Conservation (phyloP, 64 coral and sea anemone species). For the Montipora efflorescens region DNA sequence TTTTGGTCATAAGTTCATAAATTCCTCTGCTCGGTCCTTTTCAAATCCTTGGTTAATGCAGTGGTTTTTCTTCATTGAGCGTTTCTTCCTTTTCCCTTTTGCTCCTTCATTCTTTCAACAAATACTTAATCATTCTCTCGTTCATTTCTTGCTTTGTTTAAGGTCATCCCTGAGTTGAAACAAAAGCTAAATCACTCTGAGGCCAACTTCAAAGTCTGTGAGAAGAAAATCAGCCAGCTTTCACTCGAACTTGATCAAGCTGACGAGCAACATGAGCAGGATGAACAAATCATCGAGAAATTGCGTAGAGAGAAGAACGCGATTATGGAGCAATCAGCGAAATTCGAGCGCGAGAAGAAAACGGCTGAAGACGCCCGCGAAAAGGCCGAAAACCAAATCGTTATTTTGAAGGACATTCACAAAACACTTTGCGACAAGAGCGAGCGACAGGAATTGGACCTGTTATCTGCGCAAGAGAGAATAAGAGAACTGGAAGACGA, state of each 20-base stretch:
- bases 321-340: neutral
- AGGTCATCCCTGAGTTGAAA: neutral
- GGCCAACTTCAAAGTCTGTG: neutral
- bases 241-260: neutral
- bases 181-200: conserved; percentile 40
- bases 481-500: conserved; percentile 36
- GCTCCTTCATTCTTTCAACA: too few species aligned
- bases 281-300: conserved; percentile 4
- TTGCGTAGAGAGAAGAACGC: neutral
- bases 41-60: neutral
- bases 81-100: too few species aligned
- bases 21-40: too few species aligned
- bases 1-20: too few species aligned
- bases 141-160: neutral
- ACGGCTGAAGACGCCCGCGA: neutral
- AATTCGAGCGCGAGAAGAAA: neutral
- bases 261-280: neutral
- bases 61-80: neutral
- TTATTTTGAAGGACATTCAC: neutral
- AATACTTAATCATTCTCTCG: neutral
- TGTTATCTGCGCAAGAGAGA: neutral
- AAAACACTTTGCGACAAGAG: neutral
- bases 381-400: neutral
- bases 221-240: neutral
- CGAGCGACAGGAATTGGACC: neutral